Evolutionary conservation across 1,140 invertebrate species (phyloP), one percentile per base, ranked within the genome.

Genomic region (Drosophila yakuba): DNA sequence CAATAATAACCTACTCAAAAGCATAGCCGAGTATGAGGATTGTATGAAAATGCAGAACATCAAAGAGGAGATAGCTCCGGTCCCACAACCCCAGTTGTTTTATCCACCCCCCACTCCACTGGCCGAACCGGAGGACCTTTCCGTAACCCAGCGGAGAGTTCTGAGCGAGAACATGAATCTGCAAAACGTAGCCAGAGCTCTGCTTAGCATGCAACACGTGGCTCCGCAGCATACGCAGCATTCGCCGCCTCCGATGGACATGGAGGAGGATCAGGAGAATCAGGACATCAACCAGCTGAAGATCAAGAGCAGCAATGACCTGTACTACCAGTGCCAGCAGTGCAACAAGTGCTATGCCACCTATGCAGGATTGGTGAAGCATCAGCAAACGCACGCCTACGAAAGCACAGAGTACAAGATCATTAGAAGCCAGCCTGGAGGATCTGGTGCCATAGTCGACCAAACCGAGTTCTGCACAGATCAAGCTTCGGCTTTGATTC

Each of bases 331-430:
- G 60, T 92, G 91, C 45, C 89, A 91, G 64, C 90, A 90, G 71
- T 99, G 98, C 93, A 96, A 96, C 39, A 99, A 99, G 93, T 98
- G 97, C 15, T 99, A 99, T 93, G 98, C 98, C 1, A 99, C 98
- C 0, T 97, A 97, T 82, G 98, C 97, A 12, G 98, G 98, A 0
- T 94, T 99, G 0, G 96, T 97, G 0, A 99, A 99, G 93, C 98
- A 99, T 91, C 96, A 97, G 77, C 98, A 99, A 91, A 98, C 98
- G 90, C 98, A 99, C 83, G 99, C 98, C 91, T 95, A 95, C 35
- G 94, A 93, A 15, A 90, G 83, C 59, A 88, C 88, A 17, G 91
- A 92, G 57, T 92, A 92, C 51, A 92, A 92, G 64, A 92, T 92
- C 52, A 92, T 91, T 47, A 74, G 90, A 28, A 91, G 90, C 45